A percentile compares a stretch with the other conserved stretches of the same genome.
Evolutionary conservation across 1,140 invertebrate species (phyloP).

Genomic region (Halictus rubicundus): DNA sequence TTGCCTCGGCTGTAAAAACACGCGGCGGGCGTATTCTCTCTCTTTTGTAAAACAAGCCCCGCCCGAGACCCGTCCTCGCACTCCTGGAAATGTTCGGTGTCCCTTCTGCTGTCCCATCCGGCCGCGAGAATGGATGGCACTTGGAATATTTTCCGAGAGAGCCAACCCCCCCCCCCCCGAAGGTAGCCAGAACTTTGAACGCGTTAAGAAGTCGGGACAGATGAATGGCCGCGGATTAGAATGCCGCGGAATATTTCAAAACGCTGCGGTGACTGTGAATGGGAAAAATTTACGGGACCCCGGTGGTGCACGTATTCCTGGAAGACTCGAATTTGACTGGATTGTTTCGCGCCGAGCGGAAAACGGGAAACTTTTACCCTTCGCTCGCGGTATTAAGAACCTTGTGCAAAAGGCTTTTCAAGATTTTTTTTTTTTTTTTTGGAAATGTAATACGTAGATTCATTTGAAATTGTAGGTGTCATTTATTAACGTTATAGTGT

Average conservation of each 20-base stretch:
- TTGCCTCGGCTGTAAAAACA: neutral
- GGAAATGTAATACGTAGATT: no score
- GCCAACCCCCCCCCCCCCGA: neutral
- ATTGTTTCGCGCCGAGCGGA: no score
- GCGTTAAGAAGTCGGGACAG: neutral
- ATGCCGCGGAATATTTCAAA: neutral
- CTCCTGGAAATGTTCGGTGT: neutral
- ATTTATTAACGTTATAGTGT: no score
- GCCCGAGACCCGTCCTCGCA: neutral
- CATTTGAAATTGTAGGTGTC: no score
- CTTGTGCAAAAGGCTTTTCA: no score
- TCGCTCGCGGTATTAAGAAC: no score
- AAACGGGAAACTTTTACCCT: no score
- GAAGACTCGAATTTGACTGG: no score
- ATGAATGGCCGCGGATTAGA: neutral
- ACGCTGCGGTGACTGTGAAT: neutral
- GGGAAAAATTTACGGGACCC: neutral
- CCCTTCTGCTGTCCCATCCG: neutral
- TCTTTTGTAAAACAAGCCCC: neutral
- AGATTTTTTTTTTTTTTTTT: no score
- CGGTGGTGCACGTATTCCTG: neutral
- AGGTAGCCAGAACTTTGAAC: conserved; percentile 1
- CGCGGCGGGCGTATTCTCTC: conserved; percentile 7
- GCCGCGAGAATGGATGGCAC: neutral
- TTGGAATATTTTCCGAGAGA: neutral